A percentile compares a stretch with the other conserved stretches of the same genome.
Conservation (phyloP, 2,797 vertebrate species). For the Aulostomus chinensis region DNA sequence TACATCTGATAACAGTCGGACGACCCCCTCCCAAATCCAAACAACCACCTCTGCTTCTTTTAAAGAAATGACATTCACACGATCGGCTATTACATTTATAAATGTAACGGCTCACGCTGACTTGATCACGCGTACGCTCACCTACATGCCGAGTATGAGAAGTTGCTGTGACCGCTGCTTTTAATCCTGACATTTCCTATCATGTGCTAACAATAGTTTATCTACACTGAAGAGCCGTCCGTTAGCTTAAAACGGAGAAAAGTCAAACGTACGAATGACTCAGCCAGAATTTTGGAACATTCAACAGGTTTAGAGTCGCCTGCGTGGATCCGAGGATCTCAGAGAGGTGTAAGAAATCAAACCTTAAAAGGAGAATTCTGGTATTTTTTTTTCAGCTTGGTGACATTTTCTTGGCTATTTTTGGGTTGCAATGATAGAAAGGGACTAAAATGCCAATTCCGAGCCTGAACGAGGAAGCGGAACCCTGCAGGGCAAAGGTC, state of each 20-base stretch:
- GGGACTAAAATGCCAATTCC: too few relatives aligned
- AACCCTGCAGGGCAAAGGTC: too few relatives aligned
- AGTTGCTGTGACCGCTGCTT: slow-evolving; percentile 39
- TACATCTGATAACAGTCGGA: slow-evolving; percentile 19
- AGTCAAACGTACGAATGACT: slow-evolving; percentile 2
- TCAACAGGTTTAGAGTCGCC: too few relatives aligned
- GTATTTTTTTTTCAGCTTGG: too few relatives aligned
- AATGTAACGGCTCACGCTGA: slow-evolving; percentile 46
- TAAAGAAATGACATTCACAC: slow-evolving; percentile 52
- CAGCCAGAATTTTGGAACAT: not conserved
- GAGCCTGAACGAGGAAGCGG: too few relatives aligned
- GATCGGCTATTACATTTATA: slow-evolving; percentile 48
- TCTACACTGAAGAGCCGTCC: slow-evolving; percentile 43
- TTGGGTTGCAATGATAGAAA: too few relatives aligned
- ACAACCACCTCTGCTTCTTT: slow-evolving; percentile 21
- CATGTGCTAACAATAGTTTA: slow-evolving; percentile 57
- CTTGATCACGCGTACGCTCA: slow-evolving; percentile 52
- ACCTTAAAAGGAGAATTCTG: too few relatives aligned
- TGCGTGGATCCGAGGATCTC: too few relatives aligned
- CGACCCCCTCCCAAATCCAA: slow-evolving; percentile 1
- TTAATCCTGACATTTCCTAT: slow-evolving; percentile 59
- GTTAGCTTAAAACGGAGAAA: slow-evolving; percentile 52
- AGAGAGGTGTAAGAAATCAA: too few relatives aligned
- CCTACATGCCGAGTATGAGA: slow-evolving; percentile 59
- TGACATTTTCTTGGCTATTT: too few relatives aligned